Evolutionary conservation across 2,113 vertebrate genomes (phyloP).

Genomic region (Eleginops maclovinus): DNA sequence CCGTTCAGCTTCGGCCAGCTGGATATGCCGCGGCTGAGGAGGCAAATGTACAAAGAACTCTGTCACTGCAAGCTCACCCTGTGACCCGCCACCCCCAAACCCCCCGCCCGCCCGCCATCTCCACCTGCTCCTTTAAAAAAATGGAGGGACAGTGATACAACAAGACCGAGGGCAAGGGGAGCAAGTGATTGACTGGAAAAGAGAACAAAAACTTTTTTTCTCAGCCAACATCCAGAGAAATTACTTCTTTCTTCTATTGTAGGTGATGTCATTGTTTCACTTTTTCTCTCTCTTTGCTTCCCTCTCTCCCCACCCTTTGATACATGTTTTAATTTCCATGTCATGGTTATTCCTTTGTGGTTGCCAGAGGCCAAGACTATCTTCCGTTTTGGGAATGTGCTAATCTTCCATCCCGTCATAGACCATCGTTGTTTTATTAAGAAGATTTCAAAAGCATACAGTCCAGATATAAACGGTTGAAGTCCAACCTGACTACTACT

Average conservation of each 20-base stretch:
- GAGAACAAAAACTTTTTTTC: conserved; percentile 36
- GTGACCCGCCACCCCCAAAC: conserved; percentile 80
- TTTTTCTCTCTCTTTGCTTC: conserved; percentile 49
- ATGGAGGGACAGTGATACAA: conserved; percentile 44
- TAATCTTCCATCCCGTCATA: conserved; percentile 24
- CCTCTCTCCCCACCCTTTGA: conserved; percentile 46
- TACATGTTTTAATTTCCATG: conserved; percentile 44
- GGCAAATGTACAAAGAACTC: conserved; percentile 96
- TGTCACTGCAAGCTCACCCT: conserved; percentile 93
- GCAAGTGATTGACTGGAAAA: conserved; percentile 35
- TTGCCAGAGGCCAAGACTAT: conserved; percentile 75
- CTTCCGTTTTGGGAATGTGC: conserved; percentile 45
- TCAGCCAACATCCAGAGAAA: conserved; percentile 61
- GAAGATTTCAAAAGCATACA: conserved; percentile 1
- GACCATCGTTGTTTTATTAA: conserved; percentile 9
- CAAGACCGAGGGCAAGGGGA: conserved; percentile 28
- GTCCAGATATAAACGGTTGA: conserved; percentile 7
- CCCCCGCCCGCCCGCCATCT: not conserved
- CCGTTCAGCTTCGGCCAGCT: conserved; percentile 92
- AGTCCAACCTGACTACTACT: conserved; percentile 2
- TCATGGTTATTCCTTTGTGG: conserved; percentile 70
- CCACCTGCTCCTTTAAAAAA: conserved; percentile 32
- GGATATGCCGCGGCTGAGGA: conserved; percentile 93
- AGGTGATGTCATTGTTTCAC: conserved; percentile 33
- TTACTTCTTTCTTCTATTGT: conserved; percentile 36